phyloP scores from a whole-genome alignment of 2,888 invertebrate species.

The Timandra comae region DNA sequence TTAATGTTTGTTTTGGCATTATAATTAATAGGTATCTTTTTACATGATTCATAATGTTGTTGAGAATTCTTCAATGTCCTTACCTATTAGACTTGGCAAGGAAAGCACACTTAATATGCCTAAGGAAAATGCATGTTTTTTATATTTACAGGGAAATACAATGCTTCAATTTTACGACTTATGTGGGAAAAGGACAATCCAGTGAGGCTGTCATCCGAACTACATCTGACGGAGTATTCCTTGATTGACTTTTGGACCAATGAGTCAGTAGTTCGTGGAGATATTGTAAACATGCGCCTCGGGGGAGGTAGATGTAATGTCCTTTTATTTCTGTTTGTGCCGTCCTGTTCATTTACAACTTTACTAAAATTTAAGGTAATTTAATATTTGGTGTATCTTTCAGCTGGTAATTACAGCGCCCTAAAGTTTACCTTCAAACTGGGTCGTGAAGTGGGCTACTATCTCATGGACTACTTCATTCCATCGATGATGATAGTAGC shows the following conservation, averaged over 20 bases:
- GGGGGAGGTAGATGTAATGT: conserved; percentile 82
- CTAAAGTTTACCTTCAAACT: conserved; percentile 87
- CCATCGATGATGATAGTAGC: conserved; percentile 91
- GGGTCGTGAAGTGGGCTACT: conserved; percentile 89
- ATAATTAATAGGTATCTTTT: too few species aligned
- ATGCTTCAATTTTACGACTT: conserved; percentile 83
- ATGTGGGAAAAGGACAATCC: conserved; percentile 86
- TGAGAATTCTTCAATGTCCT: background rate
- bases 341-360: too few species aligned
- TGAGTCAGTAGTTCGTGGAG: conserved; percentile 82
- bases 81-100: background rate
- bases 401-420: conserved; percentile 90
- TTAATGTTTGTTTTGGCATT: too few species aligned
- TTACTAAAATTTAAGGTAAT: too few species aligned
- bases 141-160: conserved; percentile 84
- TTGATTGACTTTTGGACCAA: conserved; percentile 84
- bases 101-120: too few species aligned
- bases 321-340: conserved; percentile 32
- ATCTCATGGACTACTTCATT: conserved; percentile 91
- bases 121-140: too few species aligned
- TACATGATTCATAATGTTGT: too few species aligned
- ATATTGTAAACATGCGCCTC: conserved; percentile 80
- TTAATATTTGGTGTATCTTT: too few species aligned
- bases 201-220: conserved; percentile 83
- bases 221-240: conserved; percentile 89